These are phyloP conservation scores for Drosophila melanocephala DNA, from an alignment of 2,888 invertebrate species.

Conservation along the genomic window DNA sequence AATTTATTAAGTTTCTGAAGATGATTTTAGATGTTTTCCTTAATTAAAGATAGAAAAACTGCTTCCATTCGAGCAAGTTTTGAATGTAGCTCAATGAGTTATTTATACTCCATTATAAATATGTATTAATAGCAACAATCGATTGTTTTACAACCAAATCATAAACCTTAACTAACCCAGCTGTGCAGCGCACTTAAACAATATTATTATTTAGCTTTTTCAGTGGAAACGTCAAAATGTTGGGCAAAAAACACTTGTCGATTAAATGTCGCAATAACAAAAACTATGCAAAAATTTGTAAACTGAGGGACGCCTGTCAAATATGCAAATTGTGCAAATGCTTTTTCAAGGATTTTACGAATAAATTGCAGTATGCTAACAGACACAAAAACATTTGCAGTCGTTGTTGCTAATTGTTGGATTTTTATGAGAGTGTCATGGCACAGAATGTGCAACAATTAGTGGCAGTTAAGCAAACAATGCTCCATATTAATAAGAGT, in stretches of 20 bases:
- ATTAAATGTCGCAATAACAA: constrained; percentile 57
- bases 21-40: background rate
- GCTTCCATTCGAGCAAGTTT: background rate
- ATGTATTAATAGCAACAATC: background rate
- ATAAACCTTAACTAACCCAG: background rate
- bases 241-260: constrained; percentile 35
- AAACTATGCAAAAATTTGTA: constrained; percentile 36
- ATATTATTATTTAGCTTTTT: constrained; percentile 16
- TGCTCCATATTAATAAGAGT: constrained; percentile 47
- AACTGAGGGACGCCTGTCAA: constrained; percentile 64
- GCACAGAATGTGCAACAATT: constrained; percentile 57
- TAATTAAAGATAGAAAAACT: background rate
- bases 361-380: constrained; percentile 19
- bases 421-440: constrained; percentile 46
- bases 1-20: background rate
- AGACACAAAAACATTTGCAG: constrained; percentile 31
- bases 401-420: constrained; percentile 31
- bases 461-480: constrained; percentile 54
- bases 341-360: constrained; percentile 27
- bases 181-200: background rate
- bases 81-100: background rate
- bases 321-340: constrained; percentile 63
- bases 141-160: background rate
- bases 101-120: background rate
- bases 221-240: constrained; percentile 66